A percentile compares a stretch with the other conserved stretches of the same genome.
phyloP scores from a whole-genome alignment of 1,140 invertebrate species.

The Zaprionus taronus region DNA sequence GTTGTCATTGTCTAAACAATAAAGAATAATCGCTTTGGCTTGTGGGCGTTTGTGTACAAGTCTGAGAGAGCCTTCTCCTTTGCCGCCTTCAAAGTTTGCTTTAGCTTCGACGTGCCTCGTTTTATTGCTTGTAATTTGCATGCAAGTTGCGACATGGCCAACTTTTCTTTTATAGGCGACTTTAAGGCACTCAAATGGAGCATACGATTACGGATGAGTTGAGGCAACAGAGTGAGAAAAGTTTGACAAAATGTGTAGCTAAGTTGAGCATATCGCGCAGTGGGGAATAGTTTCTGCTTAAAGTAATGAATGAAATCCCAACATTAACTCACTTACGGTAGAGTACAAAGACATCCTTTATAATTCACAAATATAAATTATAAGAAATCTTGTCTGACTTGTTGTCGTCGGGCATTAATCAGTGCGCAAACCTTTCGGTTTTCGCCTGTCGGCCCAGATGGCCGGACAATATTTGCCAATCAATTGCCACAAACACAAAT shows the following conservation, averaged over 20 bases:
- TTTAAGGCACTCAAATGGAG: constrained; percentile 68
- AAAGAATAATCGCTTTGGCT: constrained; percentile 77
- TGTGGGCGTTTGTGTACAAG: constrained; percentile 33
- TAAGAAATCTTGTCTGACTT: constrained; percentile 43
- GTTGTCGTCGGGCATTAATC: constrained; percentile 74
- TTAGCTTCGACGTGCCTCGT: constrained; percentile 69
- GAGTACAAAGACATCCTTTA: no score
- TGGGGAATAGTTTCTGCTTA: not conserved
- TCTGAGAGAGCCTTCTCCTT: not conserved
- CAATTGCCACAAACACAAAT: constrained; percentile 84
- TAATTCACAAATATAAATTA: not conserved
- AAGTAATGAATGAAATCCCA: not conserved
- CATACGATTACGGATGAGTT: constrained; percentile 56
- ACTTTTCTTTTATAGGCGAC: constrained; percentile 73
- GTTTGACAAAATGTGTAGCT: constrained; percentile 14
- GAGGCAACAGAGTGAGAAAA: constrained; percentile 38
- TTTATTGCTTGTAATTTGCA: constrained; percentile 82
- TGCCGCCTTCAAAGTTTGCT: constrained; percentile 56
- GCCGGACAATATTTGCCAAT: constrained; percentile 83
- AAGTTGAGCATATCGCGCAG: no score
- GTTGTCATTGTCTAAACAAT: constrained; percentile 68
- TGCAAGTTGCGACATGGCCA: constrained; percentile 70
- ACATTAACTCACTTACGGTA: not conserved
- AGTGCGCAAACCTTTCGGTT: constrained; percentile 67
- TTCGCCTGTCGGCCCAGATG: constrained; percentile 53